Base-by-base conservation (phyloP, 2,113 vertebrate species). In the Maylandia zebra region DNA sequence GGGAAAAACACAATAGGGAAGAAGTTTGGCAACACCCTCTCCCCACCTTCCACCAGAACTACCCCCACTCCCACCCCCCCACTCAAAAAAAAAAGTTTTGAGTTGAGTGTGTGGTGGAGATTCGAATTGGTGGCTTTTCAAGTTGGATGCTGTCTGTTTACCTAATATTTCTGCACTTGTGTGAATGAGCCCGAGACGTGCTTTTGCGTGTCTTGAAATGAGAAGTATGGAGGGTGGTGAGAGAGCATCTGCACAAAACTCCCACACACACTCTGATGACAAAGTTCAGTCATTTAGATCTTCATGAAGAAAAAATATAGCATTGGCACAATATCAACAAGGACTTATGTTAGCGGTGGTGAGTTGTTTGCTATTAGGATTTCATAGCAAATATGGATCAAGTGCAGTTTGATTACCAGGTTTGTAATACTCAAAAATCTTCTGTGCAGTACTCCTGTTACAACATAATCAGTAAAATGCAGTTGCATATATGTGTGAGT, bases 1-100 rank as follows among this genome's bases (percentile, higher is more conserved):
- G 94, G 93, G 93, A 91, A 92, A 93, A 92, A 93, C 84, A 93
- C 93, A 93, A 93, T 89, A 85, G 93, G 90, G 92, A 93, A 92
- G 94, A 91, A 94, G 93, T 94, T 93, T 93, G 95, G 95, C 94
- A 94, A 94, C 92, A 43, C 30, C 81, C 43, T 24, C 80, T 41
- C 50, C 59, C 43, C 34, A 56, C 16, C 83, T 43, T 56, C 52
- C 27, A 50, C 36, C 45, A 22, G 41, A 38, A 8, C 79, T 12
- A 16, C 45, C 56, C 56, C 17, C n/a, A 13, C 53, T 6, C 55
- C 8, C n/a, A 9, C 11, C 13, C 66, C 16, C 22, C 48, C 5
- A 10, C 32, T 12, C 61, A 66, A 66, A 59, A 66, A 38, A 61
- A 61, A 91, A 19, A 93, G 86, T 93, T 90, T 55, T 81, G 76